Percentiles rank a stretch among this genome's conserved stretches.
Evolutionary conservation across 2,113 vertebrate genomes (phyloP).

Genomic region (Nibea albiflora): DNA sequence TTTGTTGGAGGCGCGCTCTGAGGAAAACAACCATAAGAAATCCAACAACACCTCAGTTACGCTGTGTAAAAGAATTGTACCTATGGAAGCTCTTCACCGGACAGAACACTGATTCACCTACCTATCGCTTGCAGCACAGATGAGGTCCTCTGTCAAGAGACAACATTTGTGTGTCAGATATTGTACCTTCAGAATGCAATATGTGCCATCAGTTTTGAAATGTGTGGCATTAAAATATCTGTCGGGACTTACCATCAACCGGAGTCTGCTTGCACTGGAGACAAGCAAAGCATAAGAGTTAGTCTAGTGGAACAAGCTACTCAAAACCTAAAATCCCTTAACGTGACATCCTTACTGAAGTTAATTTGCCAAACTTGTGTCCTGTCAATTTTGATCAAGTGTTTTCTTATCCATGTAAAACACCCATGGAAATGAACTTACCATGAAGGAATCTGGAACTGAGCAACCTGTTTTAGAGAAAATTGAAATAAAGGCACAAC

Average conservation of each 20-base stretch:
- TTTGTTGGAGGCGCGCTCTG: too few species aligned
- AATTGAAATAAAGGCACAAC: neutral
- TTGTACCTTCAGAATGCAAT: neutral
- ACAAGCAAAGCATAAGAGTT: slow-evolving; percentile 13
- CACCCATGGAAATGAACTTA: neutral
- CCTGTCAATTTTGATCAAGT: neutral
- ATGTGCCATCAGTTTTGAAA: neutral
- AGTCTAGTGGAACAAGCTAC: neutral
- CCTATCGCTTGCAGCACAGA: too few species aligned
- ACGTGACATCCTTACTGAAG: too few species aligned
- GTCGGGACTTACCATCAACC: slow-evolving; percentile 57
- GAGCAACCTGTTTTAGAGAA: slow-evolving; percentile 42
- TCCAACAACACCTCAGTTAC: too few species aligned
- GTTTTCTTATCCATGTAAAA: too few species aligned
- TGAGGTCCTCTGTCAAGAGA: too few species aligned
- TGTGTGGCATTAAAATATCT: neutral
- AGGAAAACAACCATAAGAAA: too few species aligned
- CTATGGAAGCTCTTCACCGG: too few species aligned
- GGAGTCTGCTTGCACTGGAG: slow-evolving; percentile 62
- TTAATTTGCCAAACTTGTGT: neutral
- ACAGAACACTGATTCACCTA: too few species aligned
- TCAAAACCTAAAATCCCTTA: neutral
- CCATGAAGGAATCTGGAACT: slow-evolving; percentile 13
- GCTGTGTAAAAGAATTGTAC: too few species aligned
- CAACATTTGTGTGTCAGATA: neutral